Evolutionary conservation across 2,797 vertebrate genomes (phyloP).

Genomic region (Fistularia commersonii): DNA sequence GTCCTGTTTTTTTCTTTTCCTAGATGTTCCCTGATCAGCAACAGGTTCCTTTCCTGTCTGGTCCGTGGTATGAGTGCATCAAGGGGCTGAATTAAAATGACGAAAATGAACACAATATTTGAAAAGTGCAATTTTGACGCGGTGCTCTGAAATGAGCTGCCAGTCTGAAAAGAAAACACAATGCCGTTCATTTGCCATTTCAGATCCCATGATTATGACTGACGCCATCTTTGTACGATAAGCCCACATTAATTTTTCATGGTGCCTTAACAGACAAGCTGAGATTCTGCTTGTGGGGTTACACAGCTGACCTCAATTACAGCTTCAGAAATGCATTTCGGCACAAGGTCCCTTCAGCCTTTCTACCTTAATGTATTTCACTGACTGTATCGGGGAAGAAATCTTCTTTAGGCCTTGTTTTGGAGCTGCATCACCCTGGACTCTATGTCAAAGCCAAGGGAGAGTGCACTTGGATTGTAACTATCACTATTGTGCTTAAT

Average conservation of each 20-base stretch:
- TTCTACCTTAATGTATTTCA: constrained; percentile 1
- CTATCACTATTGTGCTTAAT: not conserved
- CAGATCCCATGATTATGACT: constrained; percentile 4
- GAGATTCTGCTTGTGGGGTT: constrained; percentile 6
- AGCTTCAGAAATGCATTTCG: constrained; percentile 1
- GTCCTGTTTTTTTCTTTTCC: constrained; percentile 30
- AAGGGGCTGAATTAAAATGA: constrained; percentile 10
- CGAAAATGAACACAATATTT: not conserved
- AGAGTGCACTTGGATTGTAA: not conserved
- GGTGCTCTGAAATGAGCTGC: not conserved
- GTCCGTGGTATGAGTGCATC: constrained; percentile 4
- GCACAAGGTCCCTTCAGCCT: not conserved
- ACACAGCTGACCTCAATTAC: constrained; percentile 7
- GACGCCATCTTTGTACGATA: constrained; percentile 1
- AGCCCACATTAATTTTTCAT: constrained; percentile 18
- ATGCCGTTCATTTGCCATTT: not conserved
- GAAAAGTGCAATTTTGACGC: not conserved
- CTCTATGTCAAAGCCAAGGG: not conserved
- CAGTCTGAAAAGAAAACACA: not conserved
- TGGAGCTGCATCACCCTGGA: not conserved
- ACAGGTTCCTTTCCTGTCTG: constrained; percentile 62
- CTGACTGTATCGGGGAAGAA: not conserved
- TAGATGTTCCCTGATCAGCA: constrained; percentile 41
- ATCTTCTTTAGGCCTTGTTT: not conserved
- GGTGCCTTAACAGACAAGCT: constrained; percentile 2